These are phyloP conservation scores for Drosophila ercepeae DNA, from an alignment of 1,140 invertebrate genomes.

Conservation along the genomic window DNA sequence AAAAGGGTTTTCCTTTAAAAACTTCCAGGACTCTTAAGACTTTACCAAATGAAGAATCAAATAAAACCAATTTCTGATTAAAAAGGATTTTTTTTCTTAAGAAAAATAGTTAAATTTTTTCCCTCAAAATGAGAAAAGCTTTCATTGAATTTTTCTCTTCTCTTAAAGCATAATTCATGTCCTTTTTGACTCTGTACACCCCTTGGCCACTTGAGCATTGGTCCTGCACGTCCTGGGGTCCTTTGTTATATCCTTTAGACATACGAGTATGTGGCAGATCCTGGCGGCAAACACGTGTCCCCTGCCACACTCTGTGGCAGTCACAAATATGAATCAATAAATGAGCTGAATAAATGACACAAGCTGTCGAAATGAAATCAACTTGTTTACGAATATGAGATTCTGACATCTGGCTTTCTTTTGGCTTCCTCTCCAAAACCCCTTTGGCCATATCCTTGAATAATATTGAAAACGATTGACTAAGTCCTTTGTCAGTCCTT, in stretches of 20 bases:
- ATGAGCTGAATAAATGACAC: constrained; percentile 68
- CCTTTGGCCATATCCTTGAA: constrained; percentile 44
- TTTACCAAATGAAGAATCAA: too few species aligned
- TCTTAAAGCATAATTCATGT: too few species aligned
- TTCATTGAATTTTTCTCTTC: too few species aligned
- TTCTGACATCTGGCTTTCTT: constrained; percentile 53
- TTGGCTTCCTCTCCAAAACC: neutral
- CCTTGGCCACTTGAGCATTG: constrained; percentile 11
- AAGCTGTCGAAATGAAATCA: constrained; percentile 53
- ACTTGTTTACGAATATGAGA: constrained; percentile 68
- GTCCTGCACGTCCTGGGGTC: constrained; percentile 15
- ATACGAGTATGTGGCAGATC: constrained; percentile 12
- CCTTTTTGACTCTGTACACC: too few species aligned
- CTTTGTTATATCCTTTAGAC: constrained; percentile 18
- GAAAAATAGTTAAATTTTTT: too few species aligned
- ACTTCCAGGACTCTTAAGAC: too few species aligned
- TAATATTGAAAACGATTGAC: constrained; percentile 56
- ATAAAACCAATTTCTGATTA: too few species aligned
- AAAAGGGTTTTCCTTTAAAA: neutral
- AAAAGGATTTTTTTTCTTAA: too few species aligned
- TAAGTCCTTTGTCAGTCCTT: constrained; percentile 35
- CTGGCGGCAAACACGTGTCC: constrained; percentile 43
- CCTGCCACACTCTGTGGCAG: neutral
- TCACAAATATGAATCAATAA: constrained; percentile 66
- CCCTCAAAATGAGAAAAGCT: too few species aligned